Base-by-base conservation (phyloP, 2,888 invertebrate species). In the Pseudococcus longispinus region DNA sequence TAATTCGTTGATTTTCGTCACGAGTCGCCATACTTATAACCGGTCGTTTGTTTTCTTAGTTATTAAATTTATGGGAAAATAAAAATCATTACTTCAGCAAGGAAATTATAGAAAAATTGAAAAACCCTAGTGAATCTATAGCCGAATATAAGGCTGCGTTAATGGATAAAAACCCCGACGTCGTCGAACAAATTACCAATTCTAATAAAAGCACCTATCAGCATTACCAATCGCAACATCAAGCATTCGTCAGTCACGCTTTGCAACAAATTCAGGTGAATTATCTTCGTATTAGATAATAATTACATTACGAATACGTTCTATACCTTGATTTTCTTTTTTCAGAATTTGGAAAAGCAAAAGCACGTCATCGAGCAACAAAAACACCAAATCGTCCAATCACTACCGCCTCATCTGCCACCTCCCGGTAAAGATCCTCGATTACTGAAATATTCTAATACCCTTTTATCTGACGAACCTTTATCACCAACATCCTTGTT, bases 51-150 rank as follows among this genome's bases (percentile, higher is more conserved):
- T 87, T 80, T 88, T 89, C 90, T 74, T 90, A 93, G 93, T 92
- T 98, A 89, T 93, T 98, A 88, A 96, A 96, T 88, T 93, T 99
- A 77, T 99, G 99, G 99, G 98, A 98, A 92, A 96, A 97, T 89
- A 98, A 99, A 92, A 94, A 95, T 88, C 95, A 96, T 92, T 96
- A 96, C 92, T 95, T 97, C 91, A 95, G 95, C 90, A 92, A 94
- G 18, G 93, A 94, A 13, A 95, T 96, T 89, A 95, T 97, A 90
- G 95, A 95, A 88, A 95, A 96, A 91, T 93, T 98, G 92, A 95
- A 96, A 90, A 95, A 95, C 89, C 97, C 98, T 0, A 94, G 94
- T 88, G 93, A 94, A 87, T 96, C 97, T n/a, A 95, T 97, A 93
- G 95, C 96, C 89, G 95, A 96, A 90, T 97, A 96, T 91, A 96